These are phyloP conservation scores for Caenorhabditis sinica DNA, from an alignment of 2,888 invertebrate genomes.

Conservation along the genomic window DNA sequence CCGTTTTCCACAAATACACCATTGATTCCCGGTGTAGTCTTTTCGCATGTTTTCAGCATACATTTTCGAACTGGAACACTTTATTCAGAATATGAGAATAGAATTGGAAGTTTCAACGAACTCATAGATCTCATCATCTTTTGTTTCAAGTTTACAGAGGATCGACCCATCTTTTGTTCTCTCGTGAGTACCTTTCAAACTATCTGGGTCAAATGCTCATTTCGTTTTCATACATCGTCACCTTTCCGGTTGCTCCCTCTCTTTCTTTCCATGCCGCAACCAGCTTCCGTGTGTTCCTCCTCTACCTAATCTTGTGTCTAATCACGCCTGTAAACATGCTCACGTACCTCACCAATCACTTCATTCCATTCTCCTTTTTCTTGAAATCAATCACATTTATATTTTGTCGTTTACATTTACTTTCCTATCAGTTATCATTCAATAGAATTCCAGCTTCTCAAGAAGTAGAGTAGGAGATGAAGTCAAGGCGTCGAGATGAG, in stretches of 20 bases:
- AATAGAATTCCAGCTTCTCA: neutral
- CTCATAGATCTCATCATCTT: too few species aligned
- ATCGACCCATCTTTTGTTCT: neutral
- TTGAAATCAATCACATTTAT: conserved; percentile 46
- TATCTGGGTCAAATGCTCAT: conserved; percentile 53
- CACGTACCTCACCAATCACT: conserved; percentile 52
- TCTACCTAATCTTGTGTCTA: conserved; percentile 36
- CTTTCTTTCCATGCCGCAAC: conserved; percentile 26
- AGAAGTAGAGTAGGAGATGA: conserved; percentile 30
- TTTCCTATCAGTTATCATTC: neutral
- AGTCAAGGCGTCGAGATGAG: conserved; percentile 53
- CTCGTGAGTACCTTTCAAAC: neutral
- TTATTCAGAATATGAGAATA: neutral
- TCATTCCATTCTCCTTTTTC: conserved; percentile 40
- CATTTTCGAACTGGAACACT: neutral
- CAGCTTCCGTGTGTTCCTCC: conserved; percentile 61
- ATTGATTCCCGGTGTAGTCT: conserved; percentile 18
- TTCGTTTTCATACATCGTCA: conserved; percentile 11
- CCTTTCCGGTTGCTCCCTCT: conserved; percentile 42
- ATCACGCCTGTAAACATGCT: conserved; percentile 57
- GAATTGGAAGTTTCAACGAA: too few species aligned
- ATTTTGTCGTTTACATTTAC: neutral
- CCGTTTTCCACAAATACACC: neutral
- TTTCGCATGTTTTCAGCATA: conserved; percentile 2
- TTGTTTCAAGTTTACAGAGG: too few species aligned